A percentile compares a stretch with the other conserved stretches of the same genome.
phyloP scores from a whole-genome alignment of 2,888 invertebrate species.

The Frankliniella fusca region DNA sequence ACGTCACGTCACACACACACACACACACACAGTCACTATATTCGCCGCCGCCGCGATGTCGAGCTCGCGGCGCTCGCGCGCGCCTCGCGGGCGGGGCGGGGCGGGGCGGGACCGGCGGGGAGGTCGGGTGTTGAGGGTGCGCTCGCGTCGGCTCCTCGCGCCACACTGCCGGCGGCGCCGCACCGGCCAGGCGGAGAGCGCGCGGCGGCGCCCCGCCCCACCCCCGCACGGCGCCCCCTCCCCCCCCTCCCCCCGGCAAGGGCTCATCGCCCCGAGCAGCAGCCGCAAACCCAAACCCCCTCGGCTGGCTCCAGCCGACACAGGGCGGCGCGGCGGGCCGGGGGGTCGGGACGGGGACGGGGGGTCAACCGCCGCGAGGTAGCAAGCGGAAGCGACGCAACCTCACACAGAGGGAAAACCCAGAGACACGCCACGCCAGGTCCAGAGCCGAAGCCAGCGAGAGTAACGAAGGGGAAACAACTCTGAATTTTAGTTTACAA shows the following conservation, averaged over 20 bases:
- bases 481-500: too few species aligned
- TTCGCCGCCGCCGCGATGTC: not conserved
- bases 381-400: too few species aligned
- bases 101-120: too few species aligned
- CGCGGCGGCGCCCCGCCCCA: not conserved
- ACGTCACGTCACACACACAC: not conserved
- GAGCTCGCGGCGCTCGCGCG: not conserved
- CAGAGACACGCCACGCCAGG: too few species aligned
- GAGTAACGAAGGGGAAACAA: too few species aligned
- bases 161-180: conserved; percentile 5
- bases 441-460: too few species aligned
- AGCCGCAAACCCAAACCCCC: not conserved
- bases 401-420: too few species aligned
- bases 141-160: conserved; percentile 18
- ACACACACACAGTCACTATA: not conserved
- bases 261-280: not conserved
- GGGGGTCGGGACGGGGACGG: too few species aligned
- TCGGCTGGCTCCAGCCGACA: too few species aligned
- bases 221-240: not conserved
- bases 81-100: not conserved
- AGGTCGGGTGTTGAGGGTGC: not conserved
- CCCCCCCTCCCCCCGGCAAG: not conserved
- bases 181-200: too few species aligned
- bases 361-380: not conserved
- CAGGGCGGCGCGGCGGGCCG: too few species aligned